Conservation (phyloP, 2,797 vertebrate genomes). For the Brachyalestes nurse region DNA sequence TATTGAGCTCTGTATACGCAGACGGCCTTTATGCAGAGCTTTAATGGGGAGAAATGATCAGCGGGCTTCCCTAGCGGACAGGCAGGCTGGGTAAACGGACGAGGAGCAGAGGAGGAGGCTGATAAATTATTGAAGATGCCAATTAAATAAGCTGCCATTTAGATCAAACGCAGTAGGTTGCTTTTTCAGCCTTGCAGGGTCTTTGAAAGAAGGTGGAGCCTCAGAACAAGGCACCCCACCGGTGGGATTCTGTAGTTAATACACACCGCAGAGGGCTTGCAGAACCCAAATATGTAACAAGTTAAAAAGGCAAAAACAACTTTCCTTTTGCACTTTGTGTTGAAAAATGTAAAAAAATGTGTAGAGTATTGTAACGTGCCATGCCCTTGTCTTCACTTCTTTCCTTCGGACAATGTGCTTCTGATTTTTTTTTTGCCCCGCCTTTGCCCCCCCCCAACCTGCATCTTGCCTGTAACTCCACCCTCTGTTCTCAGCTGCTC, state of each 20-base stretch:
- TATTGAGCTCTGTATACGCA: neutral
- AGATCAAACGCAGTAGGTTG: conserved; percentile 67
- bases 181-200: neutral
- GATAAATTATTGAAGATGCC: conserved; percentile 68
- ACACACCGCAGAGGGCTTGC: no score
- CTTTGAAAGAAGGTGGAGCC: neutral
- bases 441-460: no score
- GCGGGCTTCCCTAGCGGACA: conserved; percentile 1
- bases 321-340: no score
- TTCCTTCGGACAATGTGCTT: no score
- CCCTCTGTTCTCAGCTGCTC: no score
- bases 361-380: no score
- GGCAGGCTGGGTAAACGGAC: conserved; percentile 38
- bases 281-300: neutral
- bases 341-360: no score
- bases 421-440: no score
- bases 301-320: no score
- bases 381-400: no score
- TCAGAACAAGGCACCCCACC: neutral
- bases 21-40: neutral
- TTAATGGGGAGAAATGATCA: neutral
- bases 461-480: no score
- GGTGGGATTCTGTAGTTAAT: no score
- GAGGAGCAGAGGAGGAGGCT: conserved; percentile 53
- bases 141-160: conserved; percentile 80